Conservation (phyloP, 1,140 invertebrate species). For the Mactra quadrangularis region DNA sequence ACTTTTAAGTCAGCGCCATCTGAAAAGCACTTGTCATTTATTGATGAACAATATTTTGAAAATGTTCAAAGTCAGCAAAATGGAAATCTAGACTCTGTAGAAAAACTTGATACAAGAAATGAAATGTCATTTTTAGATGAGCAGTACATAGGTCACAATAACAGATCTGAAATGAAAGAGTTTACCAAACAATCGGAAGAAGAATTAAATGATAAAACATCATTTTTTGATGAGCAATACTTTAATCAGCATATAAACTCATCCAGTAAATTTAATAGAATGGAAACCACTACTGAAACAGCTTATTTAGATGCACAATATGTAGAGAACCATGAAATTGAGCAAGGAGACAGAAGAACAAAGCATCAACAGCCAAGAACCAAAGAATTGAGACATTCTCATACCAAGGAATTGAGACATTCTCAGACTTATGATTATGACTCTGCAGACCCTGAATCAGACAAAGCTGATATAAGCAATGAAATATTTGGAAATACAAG, state of each 20-base stretch:
- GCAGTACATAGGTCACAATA: conserved; percentile 1
- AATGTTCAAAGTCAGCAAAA: too few relatives aligned
- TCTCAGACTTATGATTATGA: too few relatives aligned
- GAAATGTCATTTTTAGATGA: conserved; percentile 14
- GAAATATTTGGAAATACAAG: neutral
- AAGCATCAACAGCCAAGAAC: too few relatives aligned
- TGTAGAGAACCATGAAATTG: too few relatives aligned
- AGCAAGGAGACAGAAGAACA: too few relatives aligned
- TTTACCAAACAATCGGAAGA: neutral
- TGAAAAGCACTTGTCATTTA: neutral
- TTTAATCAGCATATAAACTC: neutral
- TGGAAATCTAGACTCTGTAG: too few relatives aligned
- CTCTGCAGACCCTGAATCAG: neutral
- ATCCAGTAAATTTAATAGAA: neutral
- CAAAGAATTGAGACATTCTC: too few relatives aligned
- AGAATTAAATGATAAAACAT: neutral
- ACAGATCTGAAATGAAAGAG: neutral
- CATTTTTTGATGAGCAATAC: conserved; percentile 28
- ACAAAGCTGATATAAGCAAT: neutral
- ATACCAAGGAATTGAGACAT: too few relatives aligned
- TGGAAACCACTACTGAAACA: too few relatives aligned
- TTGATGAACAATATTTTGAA: conserved; percentile 15
- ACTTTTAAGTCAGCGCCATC: too few relatives aligned
- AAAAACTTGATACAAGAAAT: too few relatives aligned
- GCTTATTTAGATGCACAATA: too few relatives aligned